Percentiles rank a stretch among this genome's conserved stretches.
These are phyloP conservation scores for Dicerorhinus sumatrensis DNA, from an alignment of 2,113 vertebrate genomes.

Conservation along the genomic window DNA sequence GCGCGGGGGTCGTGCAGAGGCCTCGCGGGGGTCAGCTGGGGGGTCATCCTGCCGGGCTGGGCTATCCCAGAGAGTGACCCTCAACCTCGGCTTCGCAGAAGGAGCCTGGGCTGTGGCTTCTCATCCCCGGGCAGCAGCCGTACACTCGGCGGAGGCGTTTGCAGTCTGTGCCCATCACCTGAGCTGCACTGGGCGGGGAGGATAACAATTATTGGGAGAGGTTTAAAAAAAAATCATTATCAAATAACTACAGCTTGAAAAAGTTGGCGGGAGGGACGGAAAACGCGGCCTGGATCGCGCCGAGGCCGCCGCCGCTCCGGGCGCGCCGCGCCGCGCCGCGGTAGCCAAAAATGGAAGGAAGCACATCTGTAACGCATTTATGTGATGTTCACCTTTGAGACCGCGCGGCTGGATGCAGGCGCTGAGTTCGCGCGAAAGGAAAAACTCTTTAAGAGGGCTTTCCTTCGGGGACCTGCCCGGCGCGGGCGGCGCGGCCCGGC, in stretches of 20 bases:
- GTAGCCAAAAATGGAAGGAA: constrained; percentile 62
- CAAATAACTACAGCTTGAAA: constrained; percentile 82
- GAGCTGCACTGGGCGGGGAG: constrained; percentile 73
- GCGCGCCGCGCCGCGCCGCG: constrained; percentile 46
- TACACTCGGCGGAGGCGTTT: not conserved
- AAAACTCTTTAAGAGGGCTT: constrained; percentile 60
- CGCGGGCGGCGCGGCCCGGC: not conserved
- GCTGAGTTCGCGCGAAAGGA: constrained; percentile 65
- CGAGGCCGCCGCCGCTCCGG: constrained; percentile 24
- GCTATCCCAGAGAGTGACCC: not conserved
- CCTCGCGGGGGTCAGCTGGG: not conserved
- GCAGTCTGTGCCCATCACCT: constrained; percentile 76
- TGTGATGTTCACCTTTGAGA: constrained; percentile 70
- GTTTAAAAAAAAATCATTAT: constrained; percentile 82
- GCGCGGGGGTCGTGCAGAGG: not conserved
- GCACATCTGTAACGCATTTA: constrained; percentile 77
- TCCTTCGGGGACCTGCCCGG: constrained; percentile 39
- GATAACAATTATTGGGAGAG: constrained; percentile 84
- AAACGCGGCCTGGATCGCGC: constrained; percentile 77
- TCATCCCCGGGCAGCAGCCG: not conserved
- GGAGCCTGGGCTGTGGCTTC: not conserved
- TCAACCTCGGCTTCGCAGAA: not conserved
- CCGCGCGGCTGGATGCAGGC: constrained; percentile 68
- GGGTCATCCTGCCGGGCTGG: not conserved
- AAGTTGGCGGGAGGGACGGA: constrained; percentile 77